Base-by-base conservation (phyloP, 2,113 vertebrate species). In the Lophius piscatorius region DNA sequence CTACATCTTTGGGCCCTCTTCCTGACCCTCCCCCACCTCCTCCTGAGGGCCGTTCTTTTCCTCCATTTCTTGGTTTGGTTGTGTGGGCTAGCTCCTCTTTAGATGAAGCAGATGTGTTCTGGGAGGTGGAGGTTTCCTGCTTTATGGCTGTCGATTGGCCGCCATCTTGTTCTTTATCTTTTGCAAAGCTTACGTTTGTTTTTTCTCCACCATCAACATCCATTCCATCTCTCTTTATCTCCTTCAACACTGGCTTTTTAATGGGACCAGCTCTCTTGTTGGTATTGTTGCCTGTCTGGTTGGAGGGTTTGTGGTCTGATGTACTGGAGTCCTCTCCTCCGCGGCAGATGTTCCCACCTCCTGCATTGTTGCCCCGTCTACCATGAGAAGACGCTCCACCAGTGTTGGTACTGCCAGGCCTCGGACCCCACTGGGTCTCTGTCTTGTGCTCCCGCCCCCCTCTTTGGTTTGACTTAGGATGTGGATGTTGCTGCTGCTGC, bases 391-490 rank as follows among this genome's bases (percentile, higher is more conserved):
- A 72, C 6, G 72, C 77, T 63, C 90, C 59, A 55, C 84, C 39
- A 49, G 87, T 36, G 64, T 75, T 85, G 64, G 85, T 92, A 76
- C 90, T 92, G 61, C 94, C 93, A 11, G 95, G 94, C 3, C 94
- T 90, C 12, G 95, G 95, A 3, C 95, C 95, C 95, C 95, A 97
- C 34, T 95, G 94, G 1, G 95, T 96, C 69, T 96, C 95, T 0
- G 94, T 96, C 80, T 93, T 95, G 78, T 92, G 93, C 41, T 97
- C 94, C 10, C 94, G 92, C 3, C 92, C 76, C 12, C 93, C 80
- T 87, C 92, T 45, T 83, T 91, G 75, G 86, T 83, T 89, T 46
- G 80, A 36, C 73, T 89, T 92, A 26, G 85, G 82, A 66, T 92
- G 89, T 50, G 86, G 76, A 60, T 91, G 39, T 8, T 4, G 21